Conservation (phyloP, 2,797 vertebrate species). For the Limnodromus scolopaceus region DNA sequence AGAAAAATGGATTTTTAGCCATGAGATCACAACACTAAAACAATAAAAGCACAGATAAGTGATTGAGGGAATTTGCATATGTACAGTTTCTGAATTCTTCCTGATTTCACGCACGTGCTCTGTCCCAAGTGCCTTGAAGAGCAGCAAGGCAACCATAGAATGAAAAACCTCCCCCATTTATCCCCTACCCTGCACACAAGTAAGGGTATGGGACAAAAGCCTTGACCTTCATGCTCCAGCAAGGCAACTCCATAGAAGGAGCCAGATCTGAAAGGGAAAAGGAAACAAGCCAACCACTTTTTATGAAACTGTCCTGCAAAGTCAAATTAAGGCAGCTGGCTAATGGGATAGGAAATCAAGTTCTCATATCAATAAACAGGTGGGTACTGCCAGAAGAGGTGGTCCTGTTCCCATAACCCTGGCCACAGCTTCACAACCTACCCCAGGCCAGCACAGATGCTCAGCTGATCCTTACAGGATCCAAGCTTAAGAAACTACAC, state of each 20-base stretch:
- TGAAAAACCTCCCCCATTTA: neutral
- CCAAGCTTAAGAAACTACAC: neutral
- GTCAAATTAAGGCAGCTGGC: neutral
- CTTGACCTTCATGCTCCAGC: neutral
- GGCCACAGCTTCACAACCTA: neutral
- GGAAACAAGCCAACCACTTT: neutral
- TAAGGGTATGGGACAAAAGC: neutral
- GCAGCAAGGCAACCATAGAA: neutral
- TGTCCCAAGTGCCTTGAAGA: neutral
- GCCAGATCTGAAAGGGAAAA: neutral
- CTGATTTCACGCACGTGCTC: neutral
- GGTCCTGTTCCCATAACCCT: neutral
- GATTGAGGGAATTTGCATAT: constrained; percentile 24
- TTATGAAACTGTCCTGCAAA: neutral
- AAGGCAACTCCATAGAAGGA: neutral
- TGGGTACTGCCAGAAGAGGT: neutral
- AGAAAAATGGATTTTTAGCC: constrained; percentile 55
- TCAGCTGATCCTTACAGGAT: neutral
- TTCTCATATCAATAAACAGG: neutral
- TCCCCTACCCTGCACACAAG: neutral
- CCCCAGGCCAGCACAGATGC: fast-evolving
- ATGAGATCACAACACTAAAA: constrained; percentile 47
- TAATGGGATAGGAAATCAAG: neutral
- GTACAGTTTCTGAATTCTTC: constrained; percentile 19
- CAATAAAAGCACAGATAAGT: constrained; percentile 6